Evolutionary conservation across 2,797 vertebrate genomes (phyloP).

Genomic region (Taenioides sp.): DNA sequence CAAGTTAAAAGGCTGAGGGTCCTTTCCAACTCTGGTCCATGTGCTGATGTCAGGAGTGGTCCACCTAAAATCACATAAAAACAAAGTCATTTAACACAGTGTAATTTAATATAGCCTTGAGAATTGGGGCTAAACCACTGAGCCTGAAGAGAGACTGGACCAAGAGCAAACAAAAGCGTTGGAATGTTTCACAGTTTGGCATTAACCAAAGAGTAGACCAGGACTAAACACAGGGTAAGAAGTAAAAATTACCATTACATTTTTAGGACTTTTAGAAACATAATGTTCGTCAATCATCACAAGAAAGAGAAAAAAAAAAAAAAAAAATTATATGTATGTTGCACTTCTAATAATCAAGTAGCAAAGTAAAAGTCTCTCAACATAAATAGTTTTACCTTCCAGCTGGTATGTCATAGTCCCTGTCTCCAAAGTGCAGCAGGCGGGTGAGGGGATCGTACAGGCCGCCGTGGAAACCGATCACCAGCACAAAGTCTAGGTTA

Average conservation of each 20-base stretch:
- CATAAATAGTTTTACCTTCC: slow-evolving; percentile 67
- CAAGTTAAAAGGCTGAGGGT: slow-evolving; percentile 94
- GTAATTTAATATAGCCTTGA: background rate
- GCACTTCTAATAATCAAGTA: no score
- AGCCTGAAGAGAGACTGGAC: background rate
- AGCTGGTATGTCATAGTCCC: slow-evolving; percentile 97
- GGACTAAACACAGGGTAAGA: no score
- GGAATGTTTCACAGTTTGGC: no score
- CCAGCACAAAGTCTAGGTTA: slow-evolving; percentile 95
- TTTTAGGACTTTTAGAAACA: no score
- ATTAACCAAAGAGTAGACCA: no score
- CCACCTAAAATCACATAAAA: slow-evolving; percentile 76
- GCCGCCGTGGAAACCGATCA: slow-evolving; percentile 96
- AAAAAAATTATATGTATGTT: no score
- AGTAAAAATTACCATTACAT: no score
- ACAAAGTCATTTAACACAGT: background rate
- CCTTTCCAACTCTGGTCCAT: slow-evolving; percentile 93
- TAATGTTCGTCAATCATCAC: no score
- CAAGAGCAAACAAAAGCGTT: no score
- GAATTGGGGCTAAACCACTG: background rate
- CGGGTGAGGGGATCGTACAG: slow-evolving; percentile 94
- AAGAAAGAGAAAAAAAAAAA: no score
- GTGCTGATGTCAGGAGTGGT: slow-evolving; percentile 96
- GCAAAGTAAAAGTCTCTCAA: background rate
- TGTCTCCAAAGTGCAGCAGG: slow-evolving; percentile 94